Conservation (phyloP, 2,113 vertebrate genomes). For the Pristiophorus japonicus region DNA sequence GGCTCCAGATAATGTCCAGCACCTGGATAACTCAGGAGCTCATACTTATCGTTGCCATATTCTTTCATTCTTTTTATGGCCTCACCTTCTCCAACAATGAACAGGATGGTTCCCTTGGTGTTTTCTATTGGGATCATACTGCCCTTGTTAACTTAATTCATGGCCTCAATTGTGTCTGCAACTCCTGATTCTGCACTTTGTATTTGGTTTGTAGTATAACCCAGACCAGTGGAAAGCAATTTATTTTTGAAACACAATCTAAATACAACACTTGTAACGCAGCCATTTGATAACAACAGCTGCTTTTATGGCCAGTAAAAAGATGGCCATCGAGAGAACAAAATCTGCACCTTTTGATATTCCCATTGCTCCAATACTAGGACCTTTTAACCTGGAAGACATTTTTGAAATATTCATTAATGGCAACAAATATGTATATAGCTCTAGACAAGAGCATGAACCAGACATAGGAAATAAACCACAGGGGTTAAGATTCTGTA, state of each 20-base stretch:
- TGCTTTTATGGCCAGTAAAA: conserved; percentile 69
- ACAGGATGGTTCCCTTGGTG: conserved; percentile 68
- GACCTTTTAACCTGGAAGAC: conserved; percentile 51
- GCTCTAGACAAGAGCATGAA: background rate
- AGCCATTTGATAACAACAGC: conserved; percentile 69
- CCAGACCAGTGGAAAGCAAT: conserved; percentile 41
- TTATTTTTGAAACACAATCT: conserved; percentile 42
- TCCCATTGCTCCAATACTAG: conserved; percentile 47
- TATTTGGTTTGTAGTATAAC: background rate
- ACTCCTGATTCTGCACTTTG: conserved; percentile 55
- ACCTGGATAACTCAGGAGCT: conserved; percentile 67
- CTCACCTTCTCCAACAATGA: conserved; percentile 68
- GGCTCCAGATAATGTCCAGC: conserved; percentile 81
- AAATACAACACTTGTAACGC: conserved; percentile 54
- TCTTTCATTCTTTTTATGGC: conserved; percentile 59
- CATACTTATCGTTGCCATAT: conserved; percentile 63
- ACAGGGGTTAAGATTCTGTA: background rate
- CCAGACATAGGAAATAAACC: background rate
- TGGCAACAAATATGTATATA: background rate
- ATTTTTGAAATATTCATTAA: background rate
- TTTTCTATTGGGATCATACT: conserved; percentile 72
- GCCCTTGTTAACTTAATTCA: conserved; percentile 50
- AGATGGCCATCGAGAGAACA: conserved; percentile 61
- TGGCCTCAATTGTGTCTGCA: conserved; percentile 52
- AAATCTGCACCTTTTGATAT: conserved; percentile 53